phyloP scores from a whole-genome alignment of 2,888 invertebrate genomes.

The Lucinisca nassula region DNA sequence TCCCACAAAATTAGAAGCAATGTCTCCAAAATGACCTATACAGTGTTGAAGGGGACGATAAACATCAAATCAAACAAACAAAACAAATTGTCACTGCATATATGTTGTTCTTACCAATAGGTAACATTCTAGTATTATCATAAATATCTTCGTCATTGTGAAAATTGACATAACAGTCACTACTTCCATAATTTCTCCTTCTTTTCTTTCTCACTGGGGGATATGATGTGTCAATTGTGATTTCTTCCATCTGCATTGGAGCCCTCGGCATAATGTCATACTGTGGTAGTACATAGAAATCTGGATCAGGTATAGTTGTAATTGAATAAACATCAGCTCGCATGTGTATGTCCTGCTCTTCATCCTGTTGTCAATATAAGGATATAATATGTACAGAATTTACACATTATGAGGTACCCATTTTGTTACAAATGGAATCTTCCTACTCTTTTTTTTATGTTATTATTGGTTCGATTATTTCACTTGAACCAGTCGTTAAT shows the following conservation, averaged over 20 bases:
- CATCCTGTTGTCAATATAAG: conserved; percentile 69
- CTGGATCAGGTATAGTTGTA: conserved; percentile 74
- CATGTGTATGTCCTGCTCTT: conserved; percentile 81
- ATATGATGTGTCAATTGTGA: conserved; percentile 18
- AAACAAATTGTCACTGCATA: too few relatives aligned
- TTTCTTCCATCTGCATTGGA: conserved; percentile 21
- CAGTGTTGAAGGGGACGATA: too few relatives aligned
- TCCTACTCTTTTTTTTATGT: too few relatives aligned
- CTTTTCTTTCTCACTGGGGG: conserved; percentile 69
- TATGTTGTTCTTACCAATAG: too few relatives aligned
- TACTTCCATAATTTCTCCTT: conserved; percentile 74
- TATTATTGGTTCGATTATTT: too few relatives aligned
- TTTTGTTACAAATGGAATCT: too few relatives aligned
- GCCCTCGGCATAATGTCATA: conserved; percentile 41
- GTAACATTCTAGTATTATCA: conserved; percentile 77
- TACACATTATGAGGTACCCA: too few relatives aligned
- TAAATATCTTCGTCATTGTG: conserved; percentile 69
- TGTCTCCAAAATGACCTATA: too few relatives aligned
- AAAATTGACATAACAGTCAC: conserved; percentile 75
- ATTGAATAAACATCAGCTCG: conserved; percentile 79
- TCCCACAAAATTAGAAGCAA: too few relatives aligned
- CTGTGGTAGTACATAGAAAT: conserved; percentile 69
- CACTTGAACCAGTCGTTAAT: too few relatives aligned
- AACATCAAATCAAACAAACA: too few relatives aligned
- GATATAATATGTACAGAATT: too few relatives aligned